A percentile compares a stretch with the other conserved stretches of the same genome.
These are phyloP conservation scores for Cyaniris semiargus DNA, from an alignment of 2,888 invertebrate genomes.

Conservation along the genomic window DNA sequence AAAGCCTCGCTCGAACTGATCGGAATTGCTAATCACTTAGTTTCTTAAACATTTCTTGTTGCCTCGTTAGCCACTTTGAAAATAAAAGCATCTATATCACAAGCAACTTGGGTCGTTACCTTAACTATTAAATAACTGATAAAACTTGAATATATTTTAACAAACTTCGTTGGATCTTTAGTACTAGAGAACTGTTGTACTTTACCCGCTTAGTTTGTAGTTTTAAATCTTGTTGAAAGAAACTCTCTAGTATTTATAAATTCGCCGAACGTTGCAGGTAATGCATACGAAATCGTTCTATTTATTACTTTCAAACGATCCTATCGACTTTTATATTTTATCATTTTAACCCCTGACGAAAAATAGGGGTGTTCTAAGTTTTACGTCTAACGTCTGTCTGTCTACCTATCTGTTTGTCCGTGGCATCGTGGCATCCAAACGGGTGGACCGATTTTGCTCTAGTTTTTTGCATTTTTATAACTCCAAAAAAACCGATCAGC, in stretches of 20 bases:
- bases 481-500: background rate
- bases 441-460: too few relatives aligned
- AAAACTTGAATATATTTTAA: slow-evolving; percentile 11
- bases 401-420: too few relatives aligned
- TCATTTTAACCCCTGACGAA: background rate
- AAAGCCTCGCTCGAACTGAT: background rate
- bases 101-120: slow-evolving; percentile 23
- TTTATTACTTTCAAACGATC: background rate
- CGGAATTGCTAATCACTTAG: slow-evolving; percentile 12
- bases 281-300: slow-evolving; percentile 14
- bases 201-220: slow-evolving; percentile 20
- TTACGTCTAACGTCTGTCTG: too few relatives aligned
- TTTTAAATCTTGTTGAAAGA: slow-evolving; percentile 16
- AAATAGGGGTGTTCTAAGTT: too few relatives aligned
- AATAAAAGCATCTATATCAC: slow-evolving; percentile 24
- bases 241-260: slow-evolving; percentile 11
- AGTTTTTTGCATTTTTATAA: too few relatives aligned
- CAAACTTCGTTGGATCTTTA: slow-evolving; percentile 1
- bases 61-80: slow-evolving; percentile 10
- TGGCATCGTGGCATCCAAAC: too few relatives aligned
- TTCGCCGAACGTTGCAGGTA: background rate
- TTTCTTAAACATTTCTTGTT: slow-evolving; percentile 21
- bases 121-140: slow-evolving; percentile 28
- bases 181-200: slow-evolving; percentile 10
- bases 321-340: background rate